These are phyloP conservation scores for Mystacornis crossleyi DNA, from an alignment of 2,113 vertebrate species.

Conservation along the genomic window DNA sequence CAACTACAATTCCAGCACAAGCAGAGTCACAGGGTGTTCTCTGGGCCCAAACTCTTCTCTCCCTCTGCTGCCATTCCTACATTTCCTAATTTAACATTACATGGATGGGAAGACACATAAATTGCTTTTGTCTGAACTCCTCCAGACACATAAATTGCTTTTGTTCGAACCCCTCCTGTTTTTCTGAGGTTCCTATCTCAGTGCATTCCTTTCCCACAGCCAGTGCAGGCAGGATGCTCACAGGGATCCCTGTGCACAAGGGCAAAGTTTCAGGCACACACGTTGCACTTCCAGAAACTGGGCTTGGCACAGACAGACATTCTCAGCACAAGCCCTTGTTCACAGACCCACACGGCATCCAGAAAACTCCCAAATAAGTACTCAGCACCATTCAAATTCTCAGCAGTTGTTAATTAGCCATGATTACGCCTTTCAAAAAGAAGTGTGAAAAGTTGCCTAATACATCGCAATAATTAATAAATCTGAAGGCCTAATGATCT, in stretches of 20 bases:
- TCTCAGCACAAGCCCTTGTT: neutral
- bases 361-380: neutral
- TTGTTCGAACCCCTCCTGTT: neutral
- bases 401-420: constrained; percentile 2
- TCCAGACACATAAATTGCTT: neutral
- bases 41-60: fast-evolving
- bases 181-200: neutral
- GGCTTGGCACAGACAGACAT: neutral
- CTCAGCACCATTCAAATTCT: neutral
- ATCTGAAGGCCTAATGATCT: constrained; percentile 59
- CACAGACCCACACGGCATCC: neutral
- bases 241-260: neutral
- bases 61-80: neutral
- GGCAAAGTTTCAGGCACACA: neutral
- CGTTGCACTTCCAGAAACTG: neutral
- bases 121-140: neutral
- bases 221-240: neutral
- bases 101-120: neutral
- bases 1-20: neutral
- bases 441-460: constrained; percentile 28
- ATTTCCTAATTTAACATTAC: neutral
- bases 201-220: neutral
- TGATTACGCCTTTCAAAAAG: constrained; percentile 29
- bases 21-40: neutral
- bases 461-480: constrained; percentile 61